Base-by-base conservation (phyloP, 2,888 invertebrate genomes). In the Timema cristinae region DNA sequence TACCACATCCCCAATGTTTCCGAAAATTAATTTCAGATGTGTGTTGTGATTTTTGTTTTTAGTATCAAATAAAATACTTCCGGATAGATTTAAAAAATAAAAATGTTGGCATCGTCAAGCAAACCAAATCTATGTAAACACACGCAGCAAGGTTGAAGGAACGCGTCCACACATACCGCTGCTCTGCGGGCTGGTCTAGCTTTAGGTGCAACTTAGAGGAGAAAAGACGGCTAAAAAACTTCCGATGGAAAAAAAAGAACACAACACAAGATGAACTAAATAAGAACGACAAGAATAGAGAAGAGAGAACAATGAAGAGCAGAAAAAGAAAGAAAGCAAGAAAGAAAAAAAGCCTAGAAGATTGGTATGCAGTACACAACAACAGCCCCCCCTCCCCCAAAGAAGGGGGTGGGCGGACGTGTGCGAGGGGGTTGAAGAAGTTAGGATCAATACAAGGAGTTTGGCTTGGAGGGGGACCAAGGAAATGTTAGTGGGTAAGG, bases 281-380 rank as follows among this genome's bases (percentile, higher is more conserved):
- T 63, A 63, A 63, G 63, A 15, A 68, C 51, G 51, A 51, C 48
- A 61, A 71, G 61, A 48, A 54, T 47, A 51, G 68, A 68, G 52
- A 52, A 68, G 48, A 68, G 68, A 49, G 54, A 68, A 68, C 48
- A 52, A 49, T 48, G 49, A 66, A 50, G 69, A 66, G 13, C n/a
- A 51, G 66, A 66, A 50, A 61, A 51, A 70, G 70, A 70, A n/a
- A 54, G 54, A 68, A 49, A 66, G 52, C 66, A 66, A 59, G 67
- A 71, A 56, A 48, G 50, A 52, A 66, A 70, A 70, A 63, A 63
- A 71, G 67, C 67, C 70, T 73, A 68, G 70, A 70, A 70, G 67
- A 73, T 73, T 73, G 72, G 72, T 73, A 73, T 73, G 72, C 72
- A 73, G 72, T 70, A 73, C 72, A 73, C 72, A 73, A 73, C 72